These are phyloP conservation scores for Tuberolachnus salignus DNA, from an alignment of 2,888 invertebrate genomes.

Conservation along the genomic window DNA sequence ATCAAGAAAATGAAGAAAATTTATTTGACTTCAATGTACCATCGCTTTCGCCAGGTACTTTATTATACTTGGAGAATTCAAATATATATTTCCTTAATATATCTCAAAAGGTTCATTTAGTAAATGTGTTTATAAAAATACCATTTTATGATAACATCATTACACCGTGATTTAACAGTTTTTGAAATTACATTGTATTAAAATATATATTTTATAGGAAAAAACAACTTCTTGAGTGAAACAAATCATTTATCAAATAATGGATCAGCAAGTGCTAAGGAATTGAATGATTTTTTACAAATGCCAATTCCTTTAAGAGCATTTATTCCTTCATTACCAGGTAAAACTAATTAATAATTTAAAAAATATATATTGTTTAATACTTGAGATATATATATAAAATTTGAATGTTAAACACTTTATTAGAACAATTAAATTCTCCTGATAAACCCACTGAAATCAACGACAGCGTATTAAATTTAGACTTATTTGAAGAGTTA, in stretches of 20 bases:
- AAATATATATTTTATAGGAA: conserved; percentile 3
- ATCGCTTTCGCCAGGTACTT: conserved; percentile 43
- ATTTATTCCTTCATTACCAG: conserved; percentile 10
- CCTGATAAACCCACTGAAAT: background rate
- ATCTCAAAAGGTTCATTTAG: background rate
- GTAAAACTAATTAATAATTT: conserved; percentile 2
- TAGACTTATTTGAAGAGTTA: conserved; percentile 48
- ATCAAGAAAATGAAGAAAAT: conserved; percentile 34
- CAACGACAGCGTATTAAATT: background rate
- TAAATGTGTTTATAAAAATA: too few relatives aligned
- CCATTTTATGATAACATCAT: too few relatives aligned
- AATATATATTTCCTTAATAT: background rate
- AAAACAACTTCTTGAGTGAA: conserved; percentile 29
- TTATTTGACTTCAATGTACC: conserved; percentile 27
- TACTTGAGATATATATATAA: background rate
- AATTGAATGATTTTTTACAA: conserved; percentile 45
- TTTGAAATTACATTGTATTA: too few relatives aligned
- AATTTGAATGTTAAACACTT: background rate
- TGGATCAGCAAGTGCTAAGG: background rate
- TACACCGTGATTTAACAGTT: too few relatives aligned
- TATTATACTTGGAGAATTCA: background rate
- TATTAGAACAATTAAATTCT: conserved; percentile 20
- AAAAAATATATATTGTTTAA: background rate
- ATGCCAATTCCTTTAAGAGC: conserved; percentile 28
- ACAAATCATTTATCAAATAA: conserved; percentile 23